A percentile compares a stretch with the other conserved stretches of the same genome.
Evolutionary conservation across 2,797 vertebrate species (phyloP).

Genomic region (Choloepus didactylus): DNA sequence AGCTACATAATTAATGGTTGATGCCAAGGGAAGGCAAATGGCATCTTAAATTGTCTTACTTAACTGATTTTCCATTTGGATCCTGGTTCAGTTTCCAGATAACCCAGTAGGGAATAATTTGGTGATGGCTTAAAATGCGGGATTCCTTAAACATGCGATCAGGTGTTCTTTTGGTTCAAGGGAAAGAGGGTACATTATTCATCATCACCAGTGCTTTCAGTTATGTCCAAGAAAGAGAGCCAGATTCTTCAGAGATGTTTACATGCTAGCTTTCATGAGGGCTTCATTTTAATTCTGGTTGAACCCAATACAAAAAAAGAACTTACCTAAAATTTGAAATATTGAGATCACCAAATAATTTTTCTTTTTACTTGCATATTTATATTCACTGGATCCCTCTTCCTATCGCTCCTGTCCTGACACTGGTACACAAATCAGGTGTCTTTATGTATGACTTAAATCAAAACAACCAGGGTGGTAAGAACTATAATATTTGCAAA

Average conservation of each 20-base stretch:
- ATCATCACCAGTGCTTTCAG: background rate
- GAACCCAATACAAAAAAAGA: background rate
- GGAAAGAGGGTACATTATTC: constrained; percentile 14
- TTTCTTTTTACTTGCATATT: constrained; percentile 39
- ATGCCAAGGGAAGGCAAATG: background rate
- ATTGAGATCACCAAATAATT: background rate
- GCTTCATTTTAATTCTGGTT: constrained; percentile 24
- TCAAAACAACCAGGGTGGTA: background rate
- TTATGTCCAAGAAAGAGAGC: background rate
- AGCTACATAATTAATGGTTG: background rate
- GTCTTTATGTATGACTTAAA: background rate
- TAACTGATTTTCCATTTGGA: background rate
- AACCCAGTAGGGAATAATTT: background rate
- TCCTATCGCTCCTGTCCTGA: background rate
- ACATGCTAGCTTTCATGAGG: constrained; percentile 1
- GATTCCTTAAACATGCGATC: background rate
- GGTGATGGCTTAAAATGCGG: background rate
- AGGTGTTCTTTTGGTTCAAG: background rate
- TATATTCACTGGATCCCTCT: background rate
- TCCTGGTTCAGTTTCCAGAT: constrained; percentile 1
- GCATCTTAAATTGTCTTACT: background rate
- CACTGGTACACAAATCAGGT: background rate
- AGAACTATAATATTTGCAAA: background rate
- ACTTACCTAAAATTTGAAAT: constrained; percentile 44
- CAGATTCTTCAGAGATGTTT: constrained; percentile 34